A percentile compares a stretch with the other conserved stretches of the same genome.
These are phyloP conservation scores for Calliopsis andreniformis DNA, from an alignment of 1,140 invertebrate species.

Conservation along the genomic window DNA sequence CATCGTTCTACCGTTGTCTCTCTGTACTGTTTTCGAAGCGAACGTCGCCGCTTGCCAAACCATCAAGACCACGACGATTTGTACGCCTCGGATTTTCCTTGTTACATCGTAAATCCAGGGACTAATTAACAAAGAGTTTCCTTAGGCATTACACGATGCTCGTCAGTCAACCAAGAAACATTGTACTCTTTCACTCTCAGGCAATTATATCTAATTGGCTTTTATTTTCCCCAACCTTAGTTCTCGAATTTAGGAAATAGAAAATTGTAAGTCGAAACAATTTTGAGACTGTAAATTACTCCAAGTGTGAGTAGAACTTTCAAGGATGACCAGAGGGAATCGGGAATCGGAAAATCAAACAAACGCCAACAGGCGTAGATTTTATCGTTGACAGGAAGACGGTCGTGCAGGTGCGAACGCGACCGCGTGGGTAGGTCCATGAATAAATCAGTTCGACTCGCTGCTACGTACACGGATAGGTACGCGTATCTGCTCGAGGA, in stretches of 20 bases:
- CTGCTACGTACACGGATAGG: constrained; percentile 35
- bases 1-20: constrained; percentile 14
- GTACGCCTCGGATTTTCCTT: constrained; percentile 32
- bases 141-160: constrained; percentile 1
- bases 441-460: constrained; percentile 67
- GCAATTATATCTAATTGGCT: no score
- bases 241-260: no score
- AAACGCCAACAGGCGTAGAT: constrained; percentile 50
- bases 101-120: constrained; percentile 11
- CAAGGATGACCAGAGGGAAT: background rate
- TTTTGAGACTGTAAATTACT: background rate
- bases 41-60: constrained; percentile 36
- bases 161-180: background rate
- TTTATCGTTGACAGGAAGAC: constrained; percentile 58
- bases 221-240: no score
- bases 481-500: constrained; percentile 44
- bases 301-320: background rate
- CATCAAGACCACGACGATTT: constrained; percentile 46
- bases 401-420: constrained; percentile 61
- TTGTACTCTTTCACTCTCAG: background rate
- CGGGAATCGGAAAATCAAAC: constrained; percentile 52
- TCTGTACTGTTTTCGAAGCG: constrained; percentile 40
- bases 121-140: constrained; percentile 24
- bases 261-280: no score
- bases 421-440: constrained; percentile 54